A percentile compares a stretch with the other conserved stretches of the same genome.
Conservation (phyloP, 1,140 invertebrate genomes). For the Glossosoma conforme region DNA sequence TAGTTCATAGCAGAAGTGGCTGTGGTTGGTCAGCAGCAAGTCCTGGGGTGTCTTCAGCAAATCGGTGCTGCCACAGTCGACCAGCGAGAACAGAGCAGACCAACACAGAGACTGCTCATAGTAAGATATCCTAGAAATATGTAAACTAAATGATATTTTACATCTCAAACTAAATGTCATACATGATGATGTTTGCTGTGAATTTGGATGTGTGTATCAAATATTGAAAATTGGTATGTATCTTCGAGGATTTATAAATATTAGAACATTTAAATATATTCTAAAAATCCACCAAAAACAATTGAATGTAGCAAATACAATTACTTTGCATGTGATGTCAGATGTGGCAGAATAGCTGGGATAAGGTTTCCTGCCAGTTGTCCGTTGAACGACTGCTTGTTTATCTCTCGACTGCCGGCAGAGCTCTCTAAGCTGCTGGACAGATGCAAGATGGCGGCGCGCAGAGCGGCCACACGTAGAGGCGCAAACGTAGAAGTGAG, state of each 20-base stretch:
- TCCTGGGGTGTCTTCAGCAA: conserved; percentile 38
- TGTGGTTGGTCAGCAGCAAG: conserved; percentile 36
- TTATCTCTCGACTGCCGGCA: too few relatives aligned
- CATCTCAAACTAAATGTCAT: too few relatives aligned
- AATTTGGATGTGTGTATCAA: too few relatives aligned
- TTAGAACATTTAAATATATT: too few relatives aligned
- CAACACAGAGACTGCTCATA: conserved; percentile 45
- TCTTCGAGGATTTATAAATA: too few relatives aligned
- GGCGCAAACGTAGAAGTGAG: conserved; percentile 23
- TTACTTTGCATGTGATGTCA: conserved; percentile 14
- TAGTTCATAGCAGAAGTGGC: conserved; percentile 42
- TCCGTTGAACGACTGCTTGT: not conserved
- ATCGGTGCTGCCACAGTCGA: conserved; percentile 39
- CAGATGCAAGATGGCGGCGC: conserved; percentile 19
- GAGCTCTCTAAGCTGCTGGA: conserved; percentile 8
- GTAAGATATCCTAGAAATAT: conserved; percentile 39
- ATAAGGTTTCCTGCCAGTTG: conserved; percentile 10
- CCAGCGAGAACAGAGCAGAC: conserved; percentile 40
- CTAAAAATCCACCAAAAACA: too few relatives aligned
- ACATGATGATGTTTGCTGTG: too few relatives aligned
- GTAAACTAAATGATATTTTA: not conserved
- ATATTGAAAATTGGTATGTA: too few relatives aligned
- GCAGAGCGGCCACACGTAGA: conserved; percentile 16
- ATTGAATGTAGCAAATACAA: too few relatives aligned
- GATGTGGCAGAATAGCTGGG: conserved; percentile 11